phyloP scores from a whole-genome alignment of 2,797 vertebrate species.

The Pangasius mekongensis region DNA sequence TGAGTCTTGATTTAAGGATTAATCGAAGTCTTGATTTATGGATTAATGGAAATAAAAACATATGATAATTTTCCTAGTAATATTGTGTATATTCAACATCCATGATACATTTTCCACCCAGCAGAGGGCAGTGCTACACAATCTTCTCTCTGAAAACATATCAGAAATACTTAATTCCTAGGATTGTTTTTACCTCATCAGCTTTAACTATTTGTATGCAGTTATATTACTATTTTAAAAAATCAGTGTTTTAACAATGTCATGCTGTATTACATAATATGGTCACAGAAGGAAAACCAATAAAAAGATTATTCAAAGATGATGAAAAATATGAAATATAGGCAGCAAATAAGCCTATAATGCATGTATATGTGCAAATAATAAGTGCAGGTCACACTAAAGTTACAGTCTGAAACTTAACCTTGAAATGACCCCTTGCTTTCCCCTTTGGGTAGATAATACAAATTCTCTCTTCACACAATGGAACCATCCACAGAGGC shows the following conservation, averaged over 20 bases:
- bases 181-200: neutral
- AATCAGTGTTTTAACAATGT: neutral
- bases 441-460: neutral
- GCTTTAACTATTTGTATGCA: neutral
- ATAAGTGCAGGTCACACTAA: neutral
- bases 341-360: neutral
- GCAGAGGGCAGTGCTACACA: slow-evolving; percentile 70
- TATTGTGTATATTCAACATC: neutral
- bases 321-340: neutral
- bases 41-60: neutral
- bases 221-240: neutral
- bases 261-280: neutral
- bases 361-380: neutral
- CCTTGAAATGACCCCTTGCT: slow-evolving; percentile 5
- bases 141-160: neutral
- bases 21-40: neutral
- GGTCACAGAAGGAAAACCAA: neutral
- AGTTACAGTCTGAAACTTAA: neutral
- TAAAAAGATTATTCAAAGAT: neutral
- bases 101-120: slow-evolving; percentile 37
- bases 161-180: neutral
- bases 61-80: no score
- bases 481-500: slow-evolving; percentile 20
- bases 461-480: slow-evolving; percentile 22
- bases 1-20: neutral